A percentile compares a stretch with the other conserved stretches of the same genome.
Conservation (phyloP, 2,888 invertebrate species). For the Tetanocera ferruginea region DNA sequence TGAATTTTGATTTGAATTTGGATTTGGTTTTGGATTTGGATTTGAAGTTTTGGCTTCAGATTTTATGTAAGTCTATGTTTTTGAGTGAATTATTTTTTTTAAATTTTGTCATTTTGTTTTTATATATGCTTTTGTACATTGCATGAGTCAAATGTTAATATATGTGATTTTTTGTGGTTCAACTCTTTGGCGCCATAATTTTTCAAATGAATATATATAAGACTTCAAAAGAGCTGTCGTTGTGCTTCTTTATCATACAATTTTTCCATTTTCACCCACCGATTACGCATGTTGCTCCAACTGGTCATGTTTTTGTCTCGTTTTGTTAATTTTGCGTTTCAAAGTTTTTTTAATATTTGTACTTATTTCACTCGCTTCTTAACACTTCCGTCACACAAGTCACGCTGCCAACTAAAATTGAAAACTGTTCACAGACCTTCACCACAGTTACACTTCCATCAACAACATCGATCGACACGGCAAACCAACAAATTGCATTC, state of each 20-base stretch:
- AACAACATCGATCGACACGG: not conserved
- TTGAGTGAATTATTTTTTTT: no score
- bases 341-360: not conserved
- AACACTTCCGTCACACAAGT: slow-evolving; percentile 20
- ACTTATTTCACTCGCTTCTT: not conserved
- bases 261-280: slow-evolving; percentile 52
- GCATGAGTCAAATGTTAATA: no score
- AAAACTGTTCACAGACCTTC: slow-evolving; percentile 44
- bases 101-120: no score
- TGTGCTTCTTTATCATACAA: not conserved
- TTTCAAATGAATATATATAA: not conserved
- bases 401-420: slow-evolving; percentile 49
- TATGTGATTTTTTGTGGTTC: no score
- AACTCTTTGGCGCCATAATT: no score
- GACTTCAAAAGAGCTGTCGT: not conserved
- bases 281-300: slow-evolving; percentile 63
- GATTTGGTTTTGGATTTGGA: no score
- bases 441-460: slow-evolving; percentile 44
- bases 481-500: not conserved
- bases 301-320: slow-evolving; percentile 53
- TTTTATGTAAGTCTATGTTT: no score
- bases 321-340: not conserved
- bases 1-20: no score
- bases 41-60: no score
- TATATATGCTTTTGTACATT: no score